Conservation (phyloP, 2,113 vertebrate species). For the Triplophysa siluroides region DNA sequence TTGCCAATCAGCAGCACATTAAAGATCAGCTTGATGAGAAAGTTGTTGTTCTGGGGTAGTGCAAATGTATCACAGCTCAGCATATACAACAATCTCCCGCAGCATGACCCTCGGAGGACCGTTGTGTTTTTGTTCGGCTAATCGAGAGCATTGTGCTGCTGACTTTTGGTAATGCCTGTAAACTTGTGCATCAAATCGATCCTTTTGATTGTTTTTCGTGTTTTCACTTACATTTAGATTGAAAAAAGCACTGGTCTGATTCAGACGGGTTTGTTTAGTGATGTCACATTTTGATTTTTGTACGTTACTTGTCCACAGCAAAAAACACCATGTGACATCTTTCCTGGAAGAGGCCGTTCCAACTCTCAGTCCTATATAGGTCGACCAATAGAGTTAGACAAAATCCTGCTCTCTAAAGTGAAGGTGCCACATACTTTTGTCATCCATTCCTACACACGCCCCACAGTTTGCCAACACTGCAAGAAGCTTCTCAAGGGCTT, state of each 20-base stretch:
- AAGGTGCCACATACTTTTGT: slow-evolving; percentile 97
- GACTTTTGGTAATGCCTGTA: background rate
- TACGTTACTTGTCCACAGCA: slow-evolving; percentile 70
- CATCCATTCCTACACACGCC: slow-evolving; percentile 95
- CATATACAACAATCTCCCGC: slow-evolving; percentile 33
- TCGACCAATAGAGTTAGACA: slow-evolving; percentile 93
- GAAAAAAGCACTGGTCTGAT: background rate
- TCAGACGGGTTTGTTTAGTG: too few relatives aligned
- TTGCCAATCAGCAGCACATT: slow-evolving; percentile 49
- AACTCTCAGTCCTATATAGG: slow-evolving; percentile 93
- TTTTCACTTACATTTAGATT: too few relatives aligned
- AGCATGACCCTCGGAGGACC: slow-evolving; percentile 41
- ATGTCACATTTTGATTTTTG: too few relatives aligned
- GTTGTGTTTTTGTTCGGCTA: slow-evolving; percentile 45
- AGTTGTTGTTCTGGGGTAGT: slow-evolving; percentile 54
- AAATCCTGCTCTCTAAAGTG: slow-evolving; percentile 92
- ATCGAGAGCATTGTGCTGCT: slow-evolving; percentile 32
- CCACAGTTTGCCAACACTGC: slow-evolving; percentile 96
- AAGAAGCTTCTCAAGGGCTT: slow-evolving; percentile 93
- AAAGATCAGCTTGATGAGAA: slow-evolving; percentile 57
- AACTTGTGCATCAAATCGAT: slow-evolving; percentile 11
- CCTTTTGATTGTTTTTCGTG: background rate
- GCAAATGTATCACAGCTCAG: slow-evolving; percentile 50
- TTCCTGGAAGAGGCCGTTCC: slow-evolving; percentile 83
- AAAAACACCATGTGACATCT: slow-evolving; percentile 86